Conservation (phyloP, 2,113 vertebrate species). For the Picathartes gymnocephalus region DNA sequence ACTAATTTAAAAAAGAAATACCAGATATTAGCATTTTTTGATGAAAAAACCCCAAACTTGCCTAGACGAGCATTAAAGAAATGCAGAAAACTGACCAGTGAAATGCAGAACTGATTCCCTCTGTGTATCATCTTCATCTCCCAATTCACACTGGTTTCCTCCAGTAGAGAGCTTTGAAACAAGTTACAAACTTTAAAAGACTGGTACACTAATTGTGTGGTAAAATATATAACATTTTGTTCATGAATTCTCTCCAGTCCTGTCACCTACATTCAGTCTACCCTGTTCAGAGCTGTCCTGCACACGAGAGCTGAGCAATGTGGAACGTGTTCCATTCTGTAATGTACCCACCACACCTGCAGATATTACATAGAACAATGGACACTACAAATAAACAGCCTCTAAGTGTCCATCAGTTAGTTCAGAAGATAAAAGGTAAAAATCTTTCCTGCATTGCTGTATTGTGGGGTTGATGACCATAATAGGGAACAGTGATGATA, state of each 20-base stretch:
- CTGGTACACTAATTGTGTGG: accelerated
- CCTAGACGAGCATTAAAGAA: background rate
- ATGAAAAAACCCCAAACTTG: background rate
- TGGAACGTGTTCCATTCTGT: background rate
- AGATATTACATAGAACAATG: accelerated
- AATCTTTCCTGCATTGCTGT: background rate
- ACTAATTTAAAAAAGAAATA: background rate
- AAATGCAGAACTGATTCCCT: background rate
- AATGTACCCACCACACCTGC: background rate
- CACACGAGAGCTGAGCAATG: background rate
- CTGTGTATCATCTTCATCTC: background rate
- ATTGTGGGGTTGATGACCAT: background rate
- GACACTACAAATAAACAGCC: background rate
- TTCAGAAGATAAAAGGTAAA: background rate
- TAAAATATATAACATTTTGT: background rate
- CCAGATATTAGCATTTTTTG: background rate
- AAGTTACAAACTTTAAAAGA: background rate
- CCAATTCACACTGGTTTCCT: background rate
- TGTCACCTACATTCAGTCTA: background rate
- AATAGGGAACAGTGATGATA: background rate
- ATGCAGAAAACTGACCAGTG: background rate
- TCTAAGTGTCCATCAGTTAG: background rate
- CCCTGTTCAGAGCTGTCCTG: background rate
- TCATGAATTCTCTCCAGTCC: background rate
- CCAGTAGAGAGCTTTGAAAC: background rate